Base-by-base conservation (phyloP, 2,797 vertebrate genomes). In the Malacoraja senta region DNA sequence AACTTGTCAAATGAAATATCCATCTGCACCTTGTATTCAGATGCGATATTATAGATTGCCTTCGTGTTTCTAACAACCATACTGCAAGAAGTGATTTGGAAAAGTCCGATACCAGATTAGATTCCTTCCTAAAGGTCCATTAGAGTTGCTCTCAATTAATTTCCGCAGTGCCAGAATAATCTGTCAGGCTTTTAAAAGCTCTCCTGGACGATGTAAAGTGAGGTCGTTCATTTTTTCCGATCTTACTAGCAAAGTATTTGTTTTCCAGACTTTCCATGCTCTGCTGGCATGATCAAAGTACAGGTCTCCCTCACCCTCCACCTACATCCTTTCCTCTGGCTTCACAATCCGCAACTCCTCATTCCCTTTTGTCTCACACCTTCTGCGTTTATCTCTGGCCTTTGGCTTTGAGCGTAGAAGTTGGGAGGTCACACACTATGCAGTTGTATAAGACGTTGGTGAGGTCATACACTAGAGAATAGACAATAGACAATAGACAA, bases 1-100 rank as follows among this genome's bases (percentile, higher is more conserved):
- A 92, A 92, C 90, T 53, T 92, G 90, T 92, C 90, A 92, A 72
- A 92, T 53, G 90, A 76, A 58, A 76, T 92, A 92, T 92, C 71
- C 38, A 76, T 92, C 90, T 76, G 35, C 29, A 63, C 10, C 26
- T 76, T 76, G 13, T 92, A 74, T 74, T 72, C 90, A 53, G 24
- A 74, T 76, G 21, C 17, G 35, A 76, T 74, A 58, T 44, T 92
- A 76, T 53, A 92, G 35, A 3, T 71, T 44, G 71, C 10, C 26
- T 92, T 92, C 26, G 35, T 76, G 38, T 76, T 92, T n/a, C 35
- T 92, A 92, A 92, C 76, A 92, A 12, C 68, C 74, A 76, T 44
- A 6, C 24, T 44, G 44, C 3, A 19, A 3, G 24, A 74, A 29
- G 38, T 58, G 90, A 76, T 92, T 38, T 92, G 68, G 68, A 92